phyloP scores from a whole-genome alignment of 2,797 vertebrate genomes.

The Carcharodon carcharias region DNA sequence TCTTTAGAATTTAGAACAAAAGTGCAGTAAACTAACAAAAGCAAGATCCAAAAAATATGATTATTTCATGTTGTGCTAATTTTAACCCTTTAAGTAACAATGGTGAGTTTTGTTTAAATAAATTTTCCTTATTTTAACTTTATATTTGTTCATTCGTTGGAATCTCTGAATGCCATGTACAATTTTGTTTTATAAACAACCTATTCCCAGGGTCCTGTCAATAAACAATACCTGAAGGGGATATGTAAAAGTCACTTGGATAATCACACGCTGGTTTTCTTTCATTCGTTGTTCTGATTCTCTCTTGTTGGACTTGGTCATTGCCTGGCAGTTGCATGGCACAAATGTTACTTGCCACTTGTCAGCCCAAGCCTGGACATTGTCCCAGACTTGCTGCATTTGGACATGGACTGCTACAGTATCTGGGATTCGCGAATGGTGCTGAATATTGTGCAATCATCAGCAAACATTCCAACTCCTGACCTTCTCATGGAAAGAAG shows the following conservation, averaged over 20 bases:
- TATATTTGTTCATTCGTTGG: neutral
- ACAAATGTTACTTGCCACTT: too few species aligned
- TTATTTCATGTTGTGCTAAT: neutral
- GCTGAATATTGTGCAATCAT: too few species aligned
- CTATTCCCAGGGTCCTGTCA: neutral
- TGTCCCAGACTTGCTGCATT: too few species aligned
- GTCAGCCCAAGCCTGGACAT: too few species aligned
- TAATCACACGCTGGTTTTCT: neutral
- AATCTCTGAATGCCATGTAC: neutral
- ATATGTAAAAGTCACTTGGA: neutral
- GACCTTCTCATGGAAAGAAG: too few species aligned
- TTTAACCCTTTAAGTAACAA: neutral
- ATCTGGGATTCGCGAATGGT: too few species aligned
- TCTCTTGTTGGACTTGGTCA: too few species aligned
- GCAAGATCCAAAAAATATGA: neutral
- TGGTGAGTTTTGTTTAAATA: neutral
- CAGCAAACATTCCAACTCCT: too few species aligned
- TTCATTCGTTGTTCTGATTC: neutral
- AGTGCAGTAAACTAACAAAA: constrained; percentile 24
- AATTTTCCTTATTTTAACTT: neutral
- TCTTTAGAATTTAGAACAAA: constrained; percentile 34
- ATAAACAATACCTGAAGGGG: neutral
- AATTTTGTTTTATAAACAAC: neutral
- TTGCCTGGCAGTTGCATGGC: too few species aligned
- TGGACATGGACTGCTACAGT: too few species aligned